Percentiles rank a stretch among this genome's conserved stretches.
phyloP scores from a whole-genome alignment of 2,797 vertebrate genomes.

The Lepidocolaptes lacrymiger region DNA sequence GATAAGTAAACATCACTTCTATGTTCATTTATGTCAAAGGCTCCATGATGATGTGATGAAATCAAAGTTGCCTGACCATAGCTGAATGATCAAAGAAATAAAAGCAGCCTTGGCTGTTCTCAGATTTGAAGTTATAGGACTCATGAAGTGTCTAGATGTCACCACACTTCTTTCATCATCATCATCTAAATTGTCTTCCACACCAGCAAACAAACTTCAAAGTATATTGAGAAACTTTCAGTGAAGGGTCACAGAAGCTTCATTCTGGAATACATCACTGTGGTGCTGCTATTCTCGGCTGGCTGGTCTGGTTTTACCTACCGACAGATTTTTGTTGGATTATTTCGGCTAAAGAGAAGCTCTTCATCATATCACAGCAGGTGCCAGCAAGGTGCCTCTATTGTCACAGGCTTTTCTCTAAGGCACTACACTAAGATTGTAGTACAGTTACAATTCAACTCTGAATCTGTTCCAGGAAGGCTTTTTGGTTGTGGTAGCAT shows the following conservation, averaged over 20 bases:
- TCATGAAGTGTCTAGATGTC: slow-evolving; percentile 5
- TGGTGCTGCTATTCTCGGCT: background rate
- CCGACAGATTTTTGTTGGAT: background rate
- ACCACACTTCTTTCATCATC: background rate
- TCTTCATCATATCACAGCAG: background rate
- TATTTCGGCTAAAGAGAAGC: background rate
- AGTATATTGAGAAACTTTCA: slow-evolving; percentile 1
- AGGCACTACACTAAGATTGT: background rate
- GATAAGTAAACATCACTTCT: slow-evolving; percentile 9
- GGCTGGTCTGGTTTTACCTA: background rate
- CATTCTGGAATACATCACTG: background rate
- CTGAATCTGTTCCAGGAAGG: background rate
- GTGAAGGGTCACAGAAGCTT: background rate
- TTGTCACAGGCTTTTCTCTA: background rate
- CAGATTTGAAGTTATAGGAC: slow-evolving; percentile 18
- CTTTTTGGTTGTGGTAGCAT: background rate
- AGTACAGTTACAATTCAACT: background rate
- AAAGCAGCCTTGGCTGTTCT: slow-evolving; percentile 20
- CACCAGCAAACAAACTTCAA: background rate
- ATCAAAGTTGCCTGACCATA: slow-evolving; percentile 20
- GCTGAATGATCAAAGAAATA: slow-evolving; percentile 31
- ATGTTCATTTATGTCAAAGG: background rate
- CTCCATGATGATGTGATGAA: background rate
- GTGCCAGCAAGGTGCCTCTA: background rate
- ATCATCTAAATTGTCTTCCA: background rate